phyloP scores from a whole-genome alignment of 1,140 invertebrate species.

The Metopolophium dirhodum region DNA sequence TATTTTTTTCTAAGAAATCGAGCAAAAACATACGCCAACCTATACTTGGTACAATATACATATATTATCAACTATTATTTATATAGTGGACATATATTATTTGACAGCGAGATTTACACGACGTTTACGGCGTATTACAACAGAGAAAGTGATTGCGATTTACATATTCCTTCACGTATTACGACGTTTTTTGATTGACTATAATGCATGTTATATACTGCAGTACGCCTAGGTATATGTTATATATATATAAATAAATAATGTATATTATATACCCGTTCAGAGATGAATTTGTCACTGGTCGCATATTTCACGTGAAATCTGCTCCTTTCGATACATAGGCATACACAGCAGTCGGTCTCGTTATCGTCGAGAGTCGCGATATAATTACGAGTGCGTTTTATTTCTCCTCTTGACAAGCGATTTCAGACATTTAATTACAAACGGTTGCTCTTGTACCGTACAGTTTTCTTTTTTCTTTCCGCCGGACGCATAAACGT shows the following conservation, averaged over 20 bases:
- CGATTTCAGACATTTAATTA: neutral
- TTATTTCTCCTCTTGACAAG: neutral
- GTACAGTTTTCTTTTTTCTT: neutral
- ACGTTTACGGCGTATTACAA: neutral
- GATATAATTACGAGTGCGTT: neutral
- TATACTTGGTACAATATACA: neutral
- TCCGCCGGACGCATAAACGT: neutral
- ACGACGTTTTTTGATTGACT: constrained; percentile 29
- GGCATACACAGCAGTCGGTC: constrained; percentile 32
- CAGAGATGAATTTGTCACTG: neutral
- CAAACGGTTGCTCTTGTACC: neutral
- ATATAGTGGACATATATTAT: neutral
- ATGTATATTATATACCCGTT: neutral
- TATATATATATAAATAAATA: neutral
- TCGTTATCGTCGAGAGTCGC: neutral
- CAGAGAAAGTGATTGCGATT: constrained; percentile 41
- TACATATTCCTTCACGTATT: neutral
- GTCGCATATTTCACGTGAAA: constrained; percentile 52
- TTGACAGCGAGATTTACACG: constrained; percentile 10
- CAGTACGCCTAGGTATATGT: neutral
- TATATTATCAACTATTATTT: neutral
- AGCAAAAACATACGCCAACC: neutral
- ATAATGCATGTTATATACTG: neutral
- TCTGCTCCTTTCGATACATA: neutral
- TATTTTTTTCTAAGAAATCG: neutral